These are phyloP conservation scores for Callimorpha dominula DNA, from an alignment of 2,888 invertebrate species.

Conservation along the genomic window DNA sequence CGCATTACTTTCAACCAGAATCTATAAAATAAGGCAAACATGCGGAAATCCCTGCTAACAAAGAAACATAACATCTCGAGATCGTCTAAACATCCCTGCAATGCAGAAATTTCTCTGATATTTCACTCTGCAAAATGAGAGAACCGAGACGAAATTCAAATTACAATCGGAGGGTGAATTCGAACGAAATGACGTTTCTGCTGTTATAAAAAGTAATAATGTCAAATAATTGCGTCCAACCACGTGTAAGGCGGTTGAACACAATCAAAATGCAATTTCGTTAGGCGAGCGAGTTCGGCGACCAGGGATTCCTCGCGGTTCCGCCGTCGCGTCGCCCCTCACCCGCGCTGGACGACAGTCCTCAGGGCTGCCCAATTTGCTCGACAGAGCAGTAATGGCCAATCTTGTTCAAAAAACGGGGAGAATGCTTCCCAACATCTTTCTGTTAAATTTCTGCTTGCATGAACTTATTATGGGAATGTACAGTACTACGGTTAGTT, in stretches of 20 bases:
- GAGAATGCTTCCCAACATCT: constrained; percentile 33
- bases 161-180: constrained; percentile 49
- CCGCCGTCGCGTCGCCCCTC: constrained; percentile 16
- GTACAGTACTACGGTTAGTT: background rate
- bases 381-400: constrained; percentile 47
- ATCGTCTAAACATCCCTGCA: constrained; percentile 43
- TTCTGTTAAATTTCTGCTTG: constrained; percentile 21
- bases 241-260: constrained; percentile 69
- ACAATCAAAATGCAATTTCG: constrained; percentile 80
- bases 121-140: constrained; percentile 49
- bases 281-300: constrained; percentile 48
- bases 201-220: constrained; percentile 74
- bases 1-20: constrained; percentile 16
- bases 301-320: constrained; percentile 44
- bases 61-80: constrained; percentile 42
- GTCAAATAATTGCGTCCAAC: constrained; percentile 72
- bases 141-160: constrained; percentile 52
- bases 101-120: constrained; percentile 44
- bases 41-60: constrained; percentile 31
- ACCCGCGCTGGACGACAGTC: constrained; percentile 34
- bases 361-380: constrained; percentile 55
- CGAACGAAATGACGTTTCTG: constrained; percentile 55
- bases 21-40: constrained; percentile 36
- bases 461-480: constrained; percentile 25
- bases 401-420: constrained; percentile 49